phyloP scores from a whole-genome alignment of 2,888 invertebrate species.

The Gari tellinella region DNA sequence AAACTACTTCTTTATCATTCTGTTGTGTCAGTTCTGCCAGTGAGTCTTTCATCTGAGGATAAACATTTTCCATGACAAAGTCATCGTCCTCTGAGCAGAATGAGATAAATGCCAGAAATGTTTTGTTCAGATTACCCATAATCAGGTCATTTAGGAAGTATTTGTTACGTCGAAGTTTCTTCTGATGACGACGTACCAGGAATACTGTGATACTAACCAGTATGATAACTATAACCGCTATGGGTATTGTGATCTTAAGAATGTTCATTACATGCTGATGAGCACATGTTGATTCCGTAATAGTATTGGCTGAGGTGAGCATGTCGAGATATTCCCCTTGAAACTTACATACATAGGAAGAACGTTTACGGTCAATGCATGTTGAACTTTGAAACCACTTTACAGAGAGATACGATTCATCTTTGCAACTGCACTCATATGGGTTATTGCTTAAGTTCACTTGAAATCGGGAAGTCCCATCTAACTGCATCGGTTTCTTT shows the following conservation, averaged over 20 bases:
- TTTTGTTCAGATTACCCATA: not conserved
- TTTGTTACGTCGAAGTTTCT: not conserved
- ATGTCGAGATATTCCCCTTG: not conserved
- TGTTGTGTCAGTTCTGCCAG: not conserved
- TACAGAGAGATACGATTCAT: not conserved
- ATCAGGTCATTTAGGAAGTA: not conserved
- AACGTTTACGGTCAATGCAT: not conserved
- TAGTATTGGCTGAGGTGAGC: not conserved
- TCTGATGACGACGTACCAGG: not conserved
- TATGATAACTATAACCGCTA: not conserved
- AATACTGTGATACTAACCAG: not conserved
- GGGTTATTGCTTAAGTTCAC: slow-evolving; percentile 9
- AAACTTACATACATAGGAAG: slow-evolving; percentile 6
- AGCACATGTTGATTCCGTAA: not conserved
- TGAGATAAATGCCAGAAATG: slow-evolving; percentile 17
- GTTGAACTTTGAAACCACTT: slow-evolving; percentile 10
- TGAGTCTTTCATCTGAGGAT: slow-evolving; percentile 8
- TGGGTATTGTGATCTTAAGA: not conserved
- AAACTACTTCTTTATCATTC: slow-evolving; percentile 11
- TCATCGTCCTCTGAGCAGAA: slow-evolving; percentile 26
- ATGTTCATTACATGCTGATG: not conserved
- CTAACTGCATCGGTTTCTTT: too few species aligned
- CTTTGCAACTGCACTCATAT: slow-evolving; percentile 10
- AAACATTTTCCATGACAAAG: slow-evolving; percentile 17
- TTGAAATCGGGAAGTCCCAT: not conserved